A percentile compares a stretch with the other conserved stretches of the same genome.
These are phyloP conservation scores for Hylaea fasciaria DNA, from an alignment of 2,888 invertebrate genomes.

Conservation along the genomic window DNA sequence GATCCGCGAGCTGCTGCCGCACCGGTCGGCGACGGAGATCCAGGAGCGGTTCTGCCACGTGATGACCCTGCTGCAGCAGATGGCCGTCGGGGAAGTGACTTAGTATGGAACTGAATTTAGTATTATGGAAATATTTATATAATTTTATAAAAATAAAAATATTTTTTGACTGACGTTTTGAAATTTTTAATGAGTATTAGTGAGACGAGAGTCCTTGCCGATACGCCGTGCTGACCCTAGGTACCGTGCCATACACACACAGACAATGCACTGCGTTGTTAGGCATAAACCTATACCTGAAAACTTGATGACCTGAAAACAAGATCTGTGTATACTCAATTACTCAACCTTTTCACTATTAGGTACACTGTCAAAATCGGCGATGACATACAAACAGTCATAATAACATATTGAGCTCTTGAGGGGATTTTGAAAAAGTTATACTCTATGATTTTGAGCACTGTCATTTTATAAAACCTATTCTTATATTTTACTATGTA, in stretches of 20 bases:
- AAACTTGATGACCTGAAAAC: too few relatives aligned
- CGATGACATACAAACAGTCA: too few relatives aligned
- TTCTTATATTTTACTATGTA: neutral
- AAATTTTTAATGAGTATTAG: too few relatives aligned
- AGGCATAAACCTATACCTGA: too few relatives aligned
- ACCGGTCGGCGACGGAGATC: conserved; percentile 84
- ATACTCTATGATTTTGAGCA: neutral
- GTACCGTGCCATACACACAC: too few relatives aligned
- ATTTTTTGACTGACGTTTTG: conserved; percentile 40
- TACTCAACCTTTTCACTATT: too few relatives aligned
- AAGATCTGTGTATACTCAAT: too few relatives aligned
- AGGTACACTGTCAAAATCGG: too few relatives aligned
- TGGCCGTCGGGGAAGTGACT: conserved; percentile 80
- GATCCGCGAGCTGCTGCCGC: conserved; percentile 82
- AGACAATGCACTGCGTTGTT: too few relatives aligned
- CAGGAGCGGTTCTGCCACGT: conserved; percentile 86
- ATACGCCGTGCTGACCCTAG: too few relatives aligned
- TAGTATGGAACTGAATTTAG: conserved; percentile 59
- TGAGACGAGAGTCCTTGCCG: too few relatives aligned
- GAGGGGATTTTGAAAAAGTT: too few relatives aligned
- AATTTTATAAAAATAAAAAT: conserved; percentile 71
- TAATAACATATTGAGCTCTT: neutral
- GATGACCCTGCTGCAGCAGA: conserved; percentile 87
- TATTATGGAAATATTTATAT: conserved; percentile 69
- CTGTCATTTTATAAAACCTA: neutral